Base-by-base conservation (phyloP, 2,113 vertebrate genomes). In the Macrotis lagotis region DNA sequence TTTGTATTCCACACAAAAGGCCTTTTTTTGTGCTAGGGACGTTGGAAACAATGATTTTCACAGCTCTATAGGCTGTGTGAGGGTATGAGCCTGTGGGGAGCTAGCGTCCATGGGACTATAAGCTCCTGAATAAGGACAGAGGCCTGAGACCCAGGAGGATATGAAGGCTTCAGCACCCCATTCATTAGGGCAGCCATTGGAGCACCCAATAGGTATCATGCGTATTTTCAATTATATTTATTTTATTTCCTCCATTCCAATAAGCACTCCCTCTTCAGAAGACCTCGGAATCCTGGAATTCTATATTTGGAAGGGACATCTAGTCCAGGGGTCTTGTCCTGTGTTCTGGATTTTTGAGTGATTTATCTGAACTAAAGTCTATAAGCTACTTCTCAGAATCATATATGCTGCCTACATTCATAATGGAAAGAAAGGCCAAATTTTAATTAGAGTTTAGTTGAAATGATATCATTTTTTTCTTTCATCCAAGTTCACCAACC, bases 1-100 rank as follows among this genome's bases (percentile, higher is more conserved):
- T 96, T 44, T 37, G 8, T 55, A 0, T 83, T 55, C 93, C n/a
- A 50, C 49, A 88, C 92, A 93, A 93, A 74, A 91, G 83, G 48
- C 49, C 88, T 51, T 52, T 51, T 50, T 51, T 44, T 16, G 3
- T 51, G 22, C 59, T 74, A 25, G 31, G 49, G 2, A 48, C 31
- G 50, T 14, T 31, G 51, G 90, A 91, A 48, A 83, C 28, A 47
- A 1, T 25, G 7, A 50, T 91, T 94, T 92, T 91, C 89, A 53
- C 19, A 55, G 95, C 31, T 94, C 92, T 14, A 2, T 50, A 31
- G 90, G 28, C 47, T 53, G 24, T 0, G 14, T 52, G 74, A 0
- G 44, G 50, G 37, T 44, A 83, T 44, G 66, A 83, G n/a, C 44
- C 37, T 83, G 1, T 7, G 47, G 49, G 2, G 22, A 48, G 37